Evolutionary conservation across 2,797 vertebrate genomes (phyloP), one percentile per base, ranked within the genome.

Genomic region (Babyrousa celebensis): DNA sequence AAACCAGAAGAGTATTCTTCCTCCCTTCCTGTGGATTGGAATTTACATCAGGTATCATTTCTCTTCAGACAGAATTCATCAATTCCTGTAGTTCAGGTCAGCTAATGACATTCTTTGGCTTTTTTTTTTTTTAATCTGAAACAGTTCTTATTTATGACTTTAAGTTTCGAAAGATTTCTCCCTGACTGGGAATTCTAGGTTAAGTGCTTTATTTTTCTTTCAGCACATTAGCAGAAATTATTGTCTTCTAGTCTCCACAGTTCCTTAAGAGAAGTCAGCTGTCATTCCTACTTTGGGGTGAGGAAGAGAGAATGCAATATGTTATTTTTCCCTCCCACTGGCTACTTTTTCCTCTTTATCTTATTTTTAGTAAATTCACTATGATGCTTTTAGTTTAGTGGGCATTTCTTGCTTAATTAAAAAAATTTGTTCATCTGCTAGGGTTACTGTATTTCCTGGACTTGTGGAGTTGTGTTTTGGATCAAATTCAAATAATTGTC

Each of bases 381-480:
- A 36, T 36, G 36, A 36, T 52, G 32, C 52, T 43, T 62, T 86
- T 54, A 62, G 74, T 40, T 29, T 52, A 62, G 56, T n/a, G n/a
- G 2, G 15, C 29, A 14, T 21, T 52, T 71, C 36, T 67, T 32
- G 27, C 60, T 43, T 62, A 89, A 68, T 36, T 84, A 79, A 74
- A 23, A 62, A 58, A 72, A 68, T 85, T 67, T 90, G 82, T 83
- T 89, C 17, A 52, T 75, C 72, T 96, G 25, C 48, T 67, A 84
- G 16, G 52, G 72, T 75, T 71, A 65, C 16, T 52, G 25, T 52
- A 52, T 75, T 75, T 9, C 27, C 25, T 29, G 72, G 43, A 52
- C 27, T 43, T 75, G 15, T 29, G 27, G 43, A 16, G 43, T 75
- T 16, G 17, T 75, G 43, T 75, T 75, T 27, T 75, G 43, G 72